Conservation (phyloP, 2,113 vertebrate species). For the Pitta sordida region DNA sequence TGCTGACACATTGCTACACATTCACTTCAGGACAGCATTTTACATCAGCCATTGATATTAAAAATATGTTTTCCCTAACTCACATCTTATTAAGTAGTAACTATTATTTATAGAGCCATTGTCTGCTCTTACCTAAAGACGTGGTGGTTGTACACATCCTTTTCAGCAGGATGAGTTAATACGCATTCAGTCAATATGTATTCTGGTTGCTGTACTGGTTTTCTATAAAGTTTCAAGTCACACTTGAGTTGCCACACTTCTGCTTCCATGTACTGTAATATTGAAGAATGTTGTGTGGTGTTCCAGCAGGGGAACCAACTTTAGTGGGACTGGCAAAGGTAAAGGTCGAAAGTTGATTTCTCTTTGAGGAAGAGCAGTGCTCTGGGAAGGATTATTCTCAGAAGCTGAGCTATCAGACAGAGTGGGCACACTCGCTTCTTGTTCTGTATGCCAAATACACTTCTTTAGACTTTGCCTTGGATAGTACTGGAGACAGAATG, state of each 20-base stretch:
- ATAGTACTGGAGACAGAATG: neutral
- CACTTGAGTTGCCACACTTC: neutral
- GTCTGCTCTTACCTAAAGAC: neutral
- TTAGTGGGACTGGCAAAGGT: neutral
- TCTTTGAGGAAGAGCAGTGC: neutral
- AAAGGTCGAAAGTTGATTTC: neutral
- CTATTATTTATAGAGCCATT: neutral
- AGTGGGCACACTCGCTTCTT: neutral
- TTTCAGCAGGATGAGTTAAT: neutral
- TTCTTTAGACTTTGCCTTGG: neutral
- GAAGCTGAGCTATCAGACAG: neutral
- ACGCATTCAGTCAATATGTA: neutral
- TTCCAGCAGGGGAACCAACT: rapidly evolving
- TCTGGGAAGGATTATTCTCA: neutral
- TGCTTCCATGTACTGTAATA: neutral
- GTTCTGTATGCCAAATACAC: neutral
- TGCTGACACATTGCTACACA: neutral
- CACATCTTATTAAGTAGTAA: neutral
- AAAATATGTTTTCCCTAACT: neutral
- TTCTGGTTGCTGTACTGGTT: neutral
- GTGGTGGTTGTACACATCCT: neutral
- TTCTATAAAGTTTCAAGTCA: neutral
- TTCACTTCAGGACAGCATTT: neutral
- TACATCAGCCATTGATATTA: neutral
- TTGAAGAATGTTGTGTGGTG: neutral